Evolutionary conservation across 2,797 vertebrate genomes (phyloP), one percentile per base, ranked within the genome.

Genomic region (Propithecus perrieri): DNA sequence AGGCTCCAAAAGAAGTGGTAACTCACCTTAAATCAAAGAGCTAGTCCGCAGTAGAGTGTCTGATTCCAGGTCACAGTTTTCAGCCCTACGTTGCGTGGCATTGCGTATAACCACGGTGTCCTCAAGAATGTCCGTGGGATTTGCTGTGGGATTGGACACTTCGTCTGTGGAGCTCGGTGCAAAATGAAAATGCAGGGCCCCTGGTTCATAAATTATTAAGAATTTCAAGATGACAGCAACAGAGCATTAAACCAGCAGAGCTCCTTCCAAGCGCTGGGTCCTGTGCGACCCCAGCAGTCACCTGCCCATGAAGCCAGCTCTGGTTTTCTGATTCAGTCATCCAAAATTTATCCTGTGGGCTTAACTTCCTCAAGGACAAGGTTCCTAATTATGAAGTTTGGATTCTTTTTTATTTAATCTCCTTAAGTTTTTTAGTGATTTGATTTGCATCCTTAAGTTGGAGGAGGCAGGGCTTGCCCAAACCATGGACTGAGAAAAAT

Each of bases 401-500:
- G 0, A 4, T 55, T 83, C 1, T 33, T 67, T 93, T 59, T 50
- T 12, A 86, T 93, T 86, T 18, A 86, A 48, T 74, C 35, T 53
- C 3, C 9, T 55, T 76, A 72, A 48, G 50, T 65, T 72, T 46
- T 28, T 67, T 67, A 88, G 15, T 57, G 4, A 65, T 67, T 83
- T 91, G 55, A 69, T 43, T 80, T 48, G 26, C n/a, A 88, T 46
- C 9, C 41, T 89, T 63, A 55, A 78, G 6, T 55, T 83, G 59
- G 7, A 95, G n/a, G 76, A 61, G 87, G n/a, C 10, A 96, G 8
- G 30, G 1, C 7, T 72, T 69, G 12, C 43, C 3, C n/a, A 69
- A 86, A 94, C 24, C 18, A 10, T 46, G 72, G 57, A 8, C 18
- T 84, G 84, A 91, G 71, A 94, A 91, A 85, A 69, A 11, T 2